Percentiles rank a stretch among this genome's conserved stretches.
phyloP scores from a whole-genome alignment of 2,113 vertebrate species.

The Hyaena hyaena region DNA sequence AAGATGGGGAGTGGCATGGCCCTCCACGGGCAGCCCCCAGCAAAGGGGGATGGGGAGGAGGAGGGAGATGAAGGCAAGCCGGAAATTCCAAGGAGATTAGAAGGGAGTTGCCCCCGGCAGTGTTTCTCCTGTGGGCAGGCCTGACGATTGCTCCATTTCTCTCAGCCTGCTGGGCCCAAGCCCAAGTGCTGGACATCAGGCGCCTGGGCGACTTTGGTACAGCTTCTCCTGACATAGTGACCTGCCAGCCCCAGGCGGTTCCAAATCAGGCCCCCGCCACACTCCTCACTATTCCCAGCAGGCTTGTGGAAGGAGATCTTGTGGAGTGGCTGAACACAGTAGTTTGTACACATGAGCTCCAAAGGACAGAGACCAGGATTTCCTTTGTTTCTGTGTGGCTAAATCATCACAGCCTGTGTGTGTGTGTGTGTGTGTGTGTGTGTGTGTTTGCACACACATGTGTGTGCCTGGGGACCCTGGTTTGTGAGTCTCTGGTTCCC shows the following conservation, averaged over 20 bases:
- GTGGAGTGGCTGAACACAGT: not conserved
- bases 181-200: not conserved
- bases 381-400: slow-evolving; percentile 67
- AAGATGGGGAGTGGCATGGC: not conserved
- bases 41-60: not conserved
- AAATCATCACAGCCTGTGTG: not conserved
- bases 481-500: not conserved
- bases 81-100: slow-evolving; percentile 70
- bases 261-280: not conserved
- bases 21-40: not conserved
- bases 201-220: not conserved
- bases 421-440: not conserved
- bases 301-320: slow-evolving; percentile 9
- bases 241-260: not conserved
- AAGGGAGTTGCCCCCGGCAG: slow-evolving; percentile 42
- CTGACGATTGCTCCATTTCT: not conserved
- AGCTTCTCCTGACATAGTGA: not conserved
- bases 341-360: slow-evolving; percentile 40
- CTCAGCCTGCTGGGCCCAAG: not conserved
- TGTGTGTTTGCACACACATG: not conserved
- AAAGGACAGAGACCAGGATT: slow-evolving; percentile 53
- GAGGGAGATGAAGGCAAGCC: not conserved
- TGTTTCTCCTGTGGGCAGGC: slow-evolving; percentile 17
- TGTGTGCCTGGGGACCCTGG: no score
- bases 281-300: not conserved